Base-by-base conservation (phyloP, 2,113 vertebrate species). In the Brienomyrus longianalis region DNA sequence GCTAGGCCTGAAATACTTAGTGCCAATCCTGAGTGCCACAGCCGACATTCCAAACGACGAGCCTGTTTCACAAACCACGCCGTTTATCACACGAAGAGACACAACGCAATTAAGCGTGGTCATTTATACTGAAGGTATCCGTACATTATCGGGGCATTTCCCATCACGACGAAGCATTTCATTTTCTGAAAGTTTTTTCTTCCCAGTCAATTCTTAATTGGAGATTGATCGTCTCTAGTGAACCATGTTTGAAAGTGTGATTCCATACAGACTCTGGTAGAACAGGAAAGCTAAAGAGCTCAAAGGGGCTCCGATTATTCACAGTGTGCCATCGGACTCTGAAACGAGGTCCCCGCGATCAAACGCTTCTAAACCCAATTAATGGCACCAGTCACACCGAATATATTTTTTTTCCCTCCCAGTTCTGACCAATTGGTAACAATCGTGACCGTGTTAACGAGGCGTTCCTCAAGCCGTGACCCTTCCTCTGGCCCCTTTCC, bases 401-500 rank as follows among this genome's bases (percentile, higher is more conserved):
- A 35, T 27, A 39, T 56, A 11, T 48, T 54, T 17, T 45, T 84
- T n/a, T n/a, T 84, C 1, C 39, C 74, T 48, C 9, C 83, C 83
- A 84, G 83, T 47, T 84, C 83, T 84, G 83, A 84, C 43, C 83
- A 48, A 84, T 84, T n/a, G 39, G 83, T 84, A 84, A 84, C 83
- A 84, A 84, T 48, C 21, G 45, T 88, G 87, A 70, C 43, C 43
- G 39, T 45, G 54, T 88, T 88, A 88, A 88, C 10, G 87, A 66
- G 56, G 56, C 59, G 7, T 88, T 59, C 62, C n/a, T 74, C 62
- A 3, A 9, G 19, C 83, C 1, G n/a, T 51, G 47, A 54, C 48
- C 85, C 90, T 52, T 21, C 27, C 83, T 91, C 83, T 89, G 91
- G 90, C 48, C 80, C 93, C 91, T 84, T 91, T 93, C 92, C 91